phyloP scores from a whole-genome alignment of 2,113 vertebrate genomes.

The Scomber japonicus region DNA sequence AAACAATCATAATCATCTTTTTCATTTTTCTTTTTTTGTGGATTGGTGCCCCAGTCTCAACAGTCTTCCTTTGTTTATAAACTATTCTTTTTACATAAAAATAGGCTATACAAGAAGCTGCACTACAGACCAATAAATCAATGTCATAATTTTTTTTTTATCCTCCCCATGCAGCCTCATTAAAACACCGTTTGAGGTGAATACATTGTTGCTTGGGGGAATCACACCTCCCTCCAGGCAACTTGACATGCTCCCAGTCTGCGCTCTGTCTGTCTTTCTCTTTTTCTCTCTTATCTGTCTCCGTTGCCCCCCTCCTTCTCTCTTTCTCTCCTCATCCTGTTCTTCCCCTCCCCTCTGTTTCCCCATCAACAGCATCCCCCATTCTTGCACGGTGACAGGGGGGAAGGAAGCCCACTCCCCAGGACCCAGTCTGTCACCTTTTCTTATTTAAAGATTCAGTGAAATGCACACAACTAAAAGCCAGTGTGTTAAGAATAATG shows the following conservation, averaged over 20 bases:
- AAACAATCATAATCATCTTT: constrained; percentile 9
- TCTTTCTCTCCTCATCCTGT: too few relatives aligned
- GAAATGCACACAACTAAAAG: constrained; percentile 24
- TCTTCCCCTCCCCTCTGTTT: not conserved
- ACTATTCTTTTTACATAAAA: constrained; percentile 40
- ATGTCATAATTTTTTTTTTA: constrained; percentile 76
- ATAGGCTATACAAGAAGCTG: constrained; percentile 28
- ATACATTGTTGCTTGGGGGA: constrained; percentile 68
- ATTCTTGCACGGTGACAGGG: constrained; percentile 36
- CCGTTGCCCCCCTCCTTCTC: constrained; percentile 10
- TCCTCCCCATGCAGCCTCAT: constrained; percentile 73
- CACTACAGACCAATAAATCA: constrained; percentile 70
- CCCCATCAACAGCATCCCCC: constrained; percentile 6
- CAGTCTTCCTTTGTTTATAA: constrained; percentile 53
- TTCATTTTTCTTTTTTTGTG: not conserved
- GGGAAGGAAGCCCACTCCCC: constrained; percentile 59
- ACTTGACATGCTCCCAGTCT: constrained; percentile 64
- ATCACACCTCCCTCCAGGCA: constrained; percentile 61
- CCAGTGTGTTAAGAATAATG: not conserved
- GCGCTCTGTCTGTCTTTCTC: constrained; percentile 39
- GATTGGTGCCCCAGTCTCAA: constrained; percentile 37
- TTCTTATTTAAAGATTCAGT: constrained; percentile 55
- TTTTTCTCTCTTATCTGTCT: constrained; percentile 24
- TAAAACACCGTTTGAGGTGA: constrained; percentile 76
- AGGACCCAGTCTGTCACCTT: constrained; percentile 69